Evolutionary conservation across 64 coral and sea anemone species (phyloP).

Genomic region (Pocillopora verrucosa): DNA sequence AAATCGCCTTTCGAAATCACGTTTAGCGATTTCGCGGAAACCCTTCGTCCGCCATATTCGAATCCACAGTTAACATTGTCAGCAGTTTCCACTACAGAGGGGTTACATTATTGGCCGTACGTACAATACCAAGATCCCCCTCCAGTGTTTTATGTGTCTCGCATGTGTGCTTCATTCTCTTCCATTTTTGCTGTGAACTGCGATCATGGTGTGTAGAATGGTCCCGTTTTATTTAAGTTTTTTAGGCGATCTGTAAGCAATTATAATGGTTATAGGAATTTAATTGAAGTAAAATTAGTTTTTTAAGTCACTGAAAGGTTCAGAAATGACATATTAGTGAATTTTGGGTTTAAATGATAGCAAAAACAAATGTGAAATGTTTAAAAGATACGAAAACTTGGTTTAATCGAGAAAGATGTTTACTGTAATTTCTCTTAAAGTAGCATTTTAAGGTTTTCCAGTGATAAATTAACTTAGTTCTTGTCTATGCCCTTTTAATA

Average conservation of each 20-base stretch:
- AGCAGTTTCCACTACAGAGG: slow-evolving; percentile 2
- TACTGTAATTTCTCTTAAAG: no score
- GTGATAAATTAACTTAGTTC: background rate
- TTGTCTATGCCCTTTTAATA: background rate
- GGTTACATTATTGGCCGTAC: background rate
- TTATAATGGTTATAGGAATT: background rate
- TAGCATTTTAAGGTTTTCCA: no score
- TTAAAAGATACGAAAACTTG: no score
- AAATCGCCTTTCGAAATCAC: background rate
- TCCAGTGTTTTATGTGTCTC: background rate
- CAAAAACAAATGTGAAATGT: no score
- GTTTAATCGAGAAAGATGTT: no score
- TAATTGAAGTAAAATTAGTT: background rate
- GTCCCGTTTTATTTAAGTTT: background rate
- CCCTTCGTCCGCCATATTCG: slow-evolving; percentile 18
- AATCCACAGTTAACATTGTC: slow-evolving; percentile 27
- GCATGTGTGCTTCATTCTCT: slow-evolving; percentile 19
- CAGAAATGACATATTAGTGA: background rate
- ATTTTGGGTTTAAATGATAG: background rate
- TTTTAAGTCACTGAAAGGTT: background rate
- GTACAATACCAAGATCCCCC: slow-evolving; percentile 3
- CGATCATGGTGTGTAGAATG: background rate
- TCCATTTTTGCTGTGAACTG: slow-evolving; percentile 1
- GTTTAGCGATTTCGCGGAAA: background rate
- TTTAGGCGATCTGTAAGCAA: background rate